Base-by-base conservation (phyloP, 2,113 vertebrate species). In the Fregata magnificens region DNA sequence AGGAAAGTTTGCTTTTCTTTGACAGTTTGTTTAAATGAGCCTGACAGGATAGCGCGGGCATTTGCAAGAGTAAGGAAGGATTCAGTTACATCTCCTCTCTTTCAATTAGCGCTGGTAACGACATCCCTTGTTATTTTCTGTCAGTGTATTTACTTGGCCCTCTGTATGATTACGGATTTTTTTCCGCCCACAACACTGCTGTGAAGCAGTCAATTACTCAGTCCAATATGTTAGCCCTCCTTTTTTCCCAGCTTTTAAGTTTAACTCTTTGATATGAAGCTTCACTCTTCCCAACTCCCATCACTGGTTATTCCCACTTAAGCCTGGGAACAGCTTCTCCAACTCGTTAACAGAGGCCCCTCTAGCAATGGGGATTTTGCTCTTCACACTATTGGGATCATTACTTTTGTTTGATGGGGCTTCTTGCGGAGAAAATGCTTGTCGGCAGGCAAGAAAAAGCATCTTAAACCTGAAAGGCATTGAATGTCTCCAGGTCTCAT, bases 101-200 rank as follows among this genome's bases (percentile, higher is more conserved):
- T 93, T 94, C 91, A 97, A 93, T 97, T 97, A 97, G 59, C 0
- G 5, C 66, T 38, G 78, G 86, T 96, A 97, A 95, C 12, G n/a
- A 94, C 94, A 82, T 58, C 89, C 86, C 94, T 88, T 95, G 95
- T 96, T 97, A 94, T 94, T 91, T 89, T 95, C 96, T 97, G 86
- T 95, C 96, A 94, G 82, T 76, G 84, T 96, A 97, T 95, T 97
- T 96, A 96, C 94, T 95, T 93, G 95, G 82, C 91, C 95, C 94
- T 90, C 92, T 80, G 79, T 67, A 92, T 92, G 92, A 90, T 95
- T 96, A 96, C 88, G 77, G 85, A 72, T 14, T 92, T 94, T 88
- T 94, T 95, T 93, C 92, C 90, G 63, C 95, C 93, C 95, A 97
- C 97, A 94, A 92, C 90, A 94, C 96, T 92, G 96, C 96, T 97